Evolutionary conservation across 2,888 invertebrate genomes (phyloP), one percentile per base, ranked within the genome.

Genomic region (Yponomeuta evonymella): DNA sequence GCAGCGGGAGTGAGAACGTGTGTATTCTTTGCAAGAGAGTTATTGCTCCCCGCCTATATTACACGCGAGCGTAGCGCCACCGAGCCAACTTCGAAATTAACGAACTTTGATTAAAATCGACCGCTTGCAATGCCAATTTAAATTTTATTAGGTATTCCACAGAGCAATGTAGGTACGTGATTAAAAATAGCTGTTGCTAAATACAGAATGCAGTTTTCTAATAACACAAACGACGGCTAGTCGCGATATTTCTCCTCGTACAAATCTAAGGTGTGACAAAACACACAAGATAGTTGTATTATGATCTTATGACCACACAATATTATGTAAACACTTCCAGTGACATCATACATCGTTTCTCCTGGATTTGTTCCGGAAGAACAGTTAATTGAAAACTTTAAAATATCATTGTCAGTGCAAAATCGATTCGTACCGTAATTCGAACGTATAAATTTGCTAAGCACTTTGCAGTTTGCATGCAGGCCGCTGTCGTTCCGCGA

Each of bases 91-190:
- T 87, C 79, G 81, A 83, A 87, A 86, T 86, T 85, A 88, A 88
- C 83, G 82, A 89, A 88, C 86, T 88, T 88, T 87, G 86, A 87
- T 88, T 89, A 87, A 88, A 87, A 86, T 85, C 86, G 83, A 83
- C 83, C 84, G 83, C 81, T 82, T 81, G 80, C 83, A 78, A 75
- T 77, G 75, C 76, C 76, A 75, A 75, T 73, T 74, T 73, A 72
- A 73, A 72, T 69, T 73, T 72, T 74, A 71, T 72, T 70, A 63
- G 43, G 5, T 43, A 43, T 58, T n/a, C 29, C 51, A 67, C 67
- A 36, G n/a, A 48, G 9, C 51, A 66, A 66, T 30, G 58, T 33
- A 66, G 29, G 58, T 33, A 29, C 29, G 30, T 51, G 68, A 68
- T 68, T 68, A 68, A 30, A 68, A 68, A 68, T 68, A 68, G 51